Evolutionary conservation across 2,888 invertebrate species (phyloP), one percentile per base, ranked within the genome.

Genomic region (Scaptomyza parva): DNA sequence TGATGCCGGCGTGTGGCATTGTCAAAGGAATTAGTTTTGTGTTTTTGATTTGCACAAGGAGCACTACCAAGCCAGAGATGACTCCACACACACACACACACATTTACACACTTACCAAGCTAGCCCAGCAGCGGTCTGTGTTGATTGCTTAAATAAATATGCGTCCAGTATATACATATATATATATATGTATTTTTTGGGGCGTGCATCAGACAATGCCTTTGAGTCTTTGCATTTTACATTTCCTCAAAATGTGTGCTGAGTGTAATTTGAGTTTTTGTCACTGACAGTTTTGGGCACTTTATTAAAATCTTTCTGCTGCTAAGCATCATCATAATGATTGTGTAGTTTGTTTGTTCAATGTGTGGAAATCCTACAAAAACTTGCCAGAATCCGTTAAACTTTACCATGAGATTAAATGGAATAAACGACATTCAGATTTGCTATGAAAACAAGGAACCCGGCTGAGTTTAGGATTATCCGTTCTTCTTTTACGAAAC

Each of bases 11-110:
- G 85, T 86, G 78, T 81, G 85, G 79, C 83, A 84, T 84, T 84
- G 84, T 84, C 87, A 87, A 77, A 82, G 84, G 86, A 87, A 84
- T 84, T 84, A 84, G 84, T 84, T 84, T 82, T 84, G 82, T 84
- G 84, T 84, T 87, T 85, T 82, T 84, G 84, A 86, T 82, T 86
- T 82, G 85, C 78, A 70, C 70, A 82, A 67, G 83, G 74, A 85
- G 76, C 75, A 50, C n/a, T 39, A 37, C 68, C 9, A 28, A 70
- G n/a, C 5, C 73, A 48, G 28, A 48, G 59, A 67, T 44, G 76
- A 47, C 50, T 63, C 61, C 43, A 43, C 50, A 41, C n/a, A n/a
- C n/a, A n/a, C n/a, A n/a, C n/a, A n/a, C n/a, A n/a, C n/a, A n/a
- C n/a, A n/a, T n/a, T n/a, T n/a, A n/a, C n/a, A n/a, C n/a, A n/a